Base-by-base conservation (phyloP, 1,140 invertebrate species). In the Ceratoteleas bidentatus region DNA sequence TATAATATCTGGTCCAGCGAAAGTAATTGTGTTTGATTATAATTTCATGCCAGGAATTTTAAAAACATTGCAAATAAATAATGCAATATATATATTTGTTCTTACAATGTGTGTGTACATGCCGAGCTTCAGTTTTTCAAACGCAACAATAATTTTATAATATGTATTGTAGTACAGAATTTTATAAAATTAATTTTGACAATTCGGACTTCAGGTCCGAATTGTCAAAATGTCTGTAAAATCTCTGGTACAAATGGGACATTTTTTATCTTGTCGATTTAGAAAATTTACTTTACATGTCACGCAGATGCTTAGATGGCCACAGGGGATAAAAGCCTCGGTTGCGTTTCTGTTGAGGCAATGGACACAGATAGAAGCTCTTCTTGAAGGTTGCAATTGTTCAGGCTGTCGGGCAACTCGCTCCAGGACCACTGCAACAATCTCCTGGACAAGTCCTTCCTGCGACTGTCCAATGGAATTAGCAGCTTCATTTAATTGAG, bases 321-420 rank as follows among this genome's bases (percentile, higher is more conserved):
- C 40, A n/a, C 40, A 43, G n/a, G 40, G 40, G n/a, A 43, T n/a
- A 43, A 43, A 43, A 43, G 40, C 40, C 40, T 43, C 40, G 40
- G 40, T 43, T 43, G 40, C 40, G 6, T 43, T 43, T 43, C 40
- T 43, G 40, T 2, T 43, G n/a, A 9, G 9, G 6, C 40, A 43
- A 43, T 43, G 9, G 6, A 43, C n/a, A 43, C 40, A 43, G 9
- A 10, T 43, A 43, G 6, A 6, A 38, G 40, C 40, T 43, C 40
- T 43, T 43, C 9, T 10, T 10, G 1, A 2, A n/a, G 1, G n/a
- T 43, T 43, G 40, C 40, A 9, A 6, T 43, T 43, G 40, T 10
- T 43, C 40, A 43, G 40, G 40, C 8, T 43, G 8, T 43, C 40
- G 8, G 40, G 8, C 9, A 43, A 43, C 8, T n/a, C 40, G 40